Conservation (phyloP, 1,140 invertebrate genomes). For the Eumeta japonica region DNA sequence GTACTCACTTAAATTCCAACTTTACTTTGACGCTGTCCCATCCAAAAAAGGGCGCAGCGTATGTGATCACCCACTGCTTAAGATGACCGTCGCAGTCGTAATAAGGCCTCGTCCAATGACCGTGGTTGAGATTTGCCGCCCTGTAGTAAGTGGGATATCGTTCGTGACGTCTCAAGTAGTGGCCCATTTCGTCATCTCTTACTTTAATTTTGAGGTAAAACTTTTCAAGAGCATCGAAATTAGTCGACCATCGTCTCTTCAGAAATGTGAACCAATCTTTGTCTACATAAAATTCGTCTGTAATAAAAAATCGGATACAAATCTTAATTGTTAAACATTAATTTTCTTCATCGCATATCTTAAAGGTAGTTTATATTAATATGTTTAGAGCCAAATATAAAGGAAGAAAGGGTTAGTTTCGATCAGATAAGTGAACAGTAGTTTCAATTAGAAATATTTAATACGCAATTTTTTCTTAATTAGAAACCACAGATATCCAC, state of each 20-base stretch:
- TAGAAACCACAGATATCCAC: no score
- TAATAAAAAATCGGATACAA: no score
- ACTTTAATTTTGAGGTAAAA: slow-evolving; percentile 92
- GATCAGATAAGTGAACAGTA: no score
- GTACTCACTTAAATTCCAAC: slow-evolving; percentile 90
- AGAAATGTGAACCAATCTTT: slow-evolving; percentile 83
- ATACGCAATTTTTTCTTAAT: no score
- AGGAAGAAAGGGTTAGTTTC: slow-evolving; percentile 6
- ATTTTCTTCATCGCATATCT: no score
- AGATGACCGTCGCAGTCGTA: slow-evolving; percentile 92
- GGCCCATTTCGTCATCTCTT: slow-evolving; percentile 83
- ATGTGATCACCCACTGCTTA: slow-evolving; percentile 93
- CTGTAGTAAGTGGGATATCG: slow-evolving; percentile 88
- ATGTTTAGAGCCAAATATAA: no score
- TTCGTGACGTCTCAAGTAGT: slow-evolving; percentile 80
- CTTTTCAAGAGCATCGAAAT: slow-evolving; percentile 89
- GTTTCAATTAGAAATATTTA: no score
- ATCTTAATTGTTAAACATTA: no score
- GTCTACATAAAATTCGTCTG: slow-evolving; percentile 78
- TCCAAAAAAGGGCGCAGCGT: slow-evolving; percentile 95
- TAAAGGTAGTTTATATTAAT: no score
- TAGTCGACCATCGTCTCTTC: slow-evolving; percentile 91
- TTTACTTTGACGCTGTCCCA: slow-evolving; percentile 89
- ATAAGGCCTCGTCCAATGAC: slow-evolving; percentile 90
- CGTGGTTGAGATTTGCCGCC: slow-evolving; percentile 82